Conservation (phyloP, 2,113 vertebrate species). For the Panthera uncia region DNA sequence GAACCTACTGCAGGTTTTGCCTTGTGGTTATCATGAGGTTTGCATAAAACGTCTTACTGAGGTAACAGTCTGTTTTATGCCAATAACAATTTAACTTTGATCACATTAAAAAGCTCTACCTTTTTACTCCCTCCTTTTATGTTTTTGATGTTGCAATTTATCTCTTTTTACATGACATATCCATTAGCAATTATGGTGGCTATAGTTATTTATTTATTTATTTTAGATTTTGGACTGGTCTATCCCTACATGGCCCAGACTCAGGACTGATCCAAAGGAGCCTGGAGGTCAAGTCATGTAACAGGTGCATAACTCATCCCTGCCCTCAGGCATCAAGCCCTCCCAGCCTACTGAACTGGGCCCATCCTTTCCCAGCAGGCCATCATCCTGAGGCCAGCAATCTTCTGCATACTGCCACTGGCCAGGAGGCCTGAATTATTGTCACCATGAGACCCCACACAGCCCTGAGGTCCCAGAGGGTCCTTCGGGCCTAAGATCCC, state of each 20-base stretch:
- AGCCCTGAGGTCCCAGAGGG: not conserved
- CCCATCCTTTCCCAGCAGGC: not conserved
- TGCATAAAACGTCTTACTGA: not conserved
- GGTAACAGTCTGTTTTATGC: not conserved
- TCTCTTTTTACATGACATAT: not conserved
- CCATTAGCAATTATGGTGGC: not conserved
- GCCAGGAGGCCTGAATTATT: not conserved
- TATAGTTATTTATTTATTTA: not conserved
- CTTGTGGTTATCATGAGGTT: not conserved
- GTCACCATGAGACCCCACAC: not conserved
- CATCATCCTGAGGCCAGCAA: not conserved
- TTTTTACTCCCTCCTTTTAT: not conserved
- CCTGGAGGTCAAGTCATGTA: not conserved
- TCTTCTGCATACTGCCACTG: not conserved
- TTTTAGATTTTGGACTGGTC: not conserved
- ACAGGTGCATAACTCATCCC: not conserved
- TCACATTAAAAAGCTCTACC: not conserved
- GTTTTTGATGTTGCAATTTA: not conserved
- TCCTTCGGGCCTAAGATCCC: not conserved
- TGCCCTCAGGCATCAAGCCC: not conserved
- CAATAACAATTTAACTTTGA: not conserved
- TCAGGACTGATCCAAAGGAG: not conserved
- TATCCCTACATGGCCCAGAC: not conserved
- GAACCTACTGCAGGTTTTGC: not conserved
- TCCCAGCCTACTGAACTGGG: not conserved